phyloP scores from a whole-genome alignment of 2,797 vertebrate genomes.

The Menidia menidia region DNA sequence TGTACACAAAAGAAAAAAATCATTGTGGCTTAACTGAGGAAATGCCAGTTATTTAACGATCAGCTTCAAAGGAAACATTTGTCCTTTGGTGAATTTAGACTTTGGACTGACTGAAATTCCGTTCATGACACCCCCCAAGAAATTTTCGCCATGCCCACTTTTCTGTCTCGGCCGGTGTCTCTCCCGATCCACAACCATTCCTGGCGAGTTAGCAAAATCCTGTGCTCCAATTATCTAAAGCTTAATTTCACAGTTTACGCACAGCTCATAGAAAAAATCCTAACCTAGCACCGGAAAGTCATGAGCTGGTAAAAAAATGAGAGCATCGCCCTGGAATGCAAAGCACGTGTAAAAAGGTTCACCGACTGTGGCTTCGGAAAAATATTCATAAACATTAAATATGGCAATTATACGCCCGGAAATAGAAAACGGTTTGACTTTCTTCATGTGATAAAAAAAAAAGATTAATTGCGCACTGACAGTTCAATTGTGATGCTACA shows the following conservation, averaged over 20 bases:
- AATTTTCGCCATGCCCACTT: too few relatives aligned
- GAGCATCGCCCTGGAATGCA: slow-evolving; percentile 21
- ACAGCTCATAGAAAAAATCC: slow-evolving; percentile 30
- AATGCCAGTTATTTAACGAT: too few relatives aligned
- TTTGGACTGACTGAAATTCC: too few relatives aligned
- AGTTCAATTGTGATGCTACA: background rate
- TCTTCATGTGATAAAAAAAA: slow-evolving; percentile 17
- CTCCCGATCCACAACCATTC: slow-evolving; percentile 16
- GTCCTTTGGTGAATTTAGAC: too few relatives aligned
- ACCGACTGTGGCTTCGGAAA: background rate
- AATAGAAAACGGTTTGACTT: background rate
- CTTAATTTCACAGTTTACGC: slow-evolving; percentile 15
- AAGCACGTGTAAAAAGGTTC: slow-evolving; percentile 13
- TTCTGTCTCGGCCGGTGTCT: background rate
- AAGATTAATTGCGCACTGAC: slow-evolving; percentile 17
- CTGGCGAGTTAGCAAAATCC: slow-evolving; percentile 16
- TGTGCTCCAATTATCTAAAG: slow-evolving; percentile 22
- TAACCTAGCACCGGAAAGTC: slow-evolving; percentile 4
- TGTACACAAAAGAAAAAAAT: too few relatives aligned
- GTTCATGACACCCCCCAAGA: too few relatives aligned
- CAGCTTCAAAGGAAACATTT: background rate
- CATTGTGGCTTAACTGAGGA: too few relatives aligned
- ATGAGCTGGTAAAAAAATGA: slow-evolving; percentile 7
- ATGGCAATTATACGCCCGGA: slow-evolving; percentile 13
- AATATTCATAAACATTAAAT: slow-evolving; percentile 4